Conservation (phyloP, 1,140 invertebrate genomes). For the Babylonia areolata region DNA sequence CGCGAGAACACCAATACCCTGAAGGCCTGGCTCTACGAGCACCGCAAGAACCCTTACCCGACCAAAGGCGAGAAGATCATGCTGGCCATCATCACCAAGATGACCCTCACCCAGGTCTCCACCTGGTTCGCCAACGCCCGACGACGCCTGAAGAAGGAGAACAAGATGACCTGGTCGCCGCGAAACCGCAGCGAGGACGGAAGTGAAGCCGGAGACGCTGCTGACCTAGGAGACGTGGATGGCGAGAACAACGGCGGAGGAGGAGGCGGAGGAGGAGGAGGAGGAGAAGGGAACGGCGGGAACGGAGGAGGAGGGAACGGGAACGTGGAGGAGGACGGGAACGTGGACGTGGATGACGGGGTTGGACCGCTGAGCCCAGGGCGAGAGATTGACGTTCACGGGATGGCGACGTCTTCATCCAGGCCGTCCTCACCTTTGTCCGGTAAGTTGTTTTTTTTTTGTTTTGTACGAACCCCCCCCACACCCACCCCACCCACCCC, state of each 20-base stretch:
- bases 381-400: slow-evolving; percentile 34
- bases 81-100: slow-evolving; percentile 98
- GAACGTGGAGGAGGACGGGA: slow-evolving; percentile 37
- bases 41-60: slow-evolving; percentile 99
- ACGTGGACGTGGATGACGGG: slow-evolving; percentile 44
- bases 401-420: slow-evolving; percentile 33
- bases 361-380: slow-evolving; percentile 30
- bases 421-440: slow-evolving; percentile 45
- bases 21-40: slow-evolving; percentile 98
- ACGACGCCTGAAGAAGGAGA: slow-evolving; percentile 91
- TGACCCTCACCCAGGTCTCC: slow-evolving; percentile 93
- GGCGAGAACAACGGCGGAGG: slow-evolving; percentile 42
- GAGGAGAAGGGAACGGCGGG: slow-evolving; percentile 37
- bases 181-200: slow-evolving; percentile 93
- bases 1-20: slow-evolving; percentile 95
- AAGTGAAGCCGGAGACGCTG: slow-evolving; percentile 80
- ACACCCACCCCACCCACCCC: no score
- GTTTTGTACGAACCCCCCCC: no score
- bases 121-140: slow-evolving; percentile 76
- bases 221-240: slow-evolving; percentile 50
- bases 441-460: no score
- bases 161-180: slow-evolving; percentile 98
- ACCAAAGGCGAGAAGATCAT: slow-evolving; percentile 99
- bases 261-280: slow-evolving; percentile 40
- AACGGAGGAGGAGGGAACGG: slow-evolving; percentile 41